Base-by-base conservation (phyloP, 2,888 invertebrate species). In the Plebejus argus region DNA sequence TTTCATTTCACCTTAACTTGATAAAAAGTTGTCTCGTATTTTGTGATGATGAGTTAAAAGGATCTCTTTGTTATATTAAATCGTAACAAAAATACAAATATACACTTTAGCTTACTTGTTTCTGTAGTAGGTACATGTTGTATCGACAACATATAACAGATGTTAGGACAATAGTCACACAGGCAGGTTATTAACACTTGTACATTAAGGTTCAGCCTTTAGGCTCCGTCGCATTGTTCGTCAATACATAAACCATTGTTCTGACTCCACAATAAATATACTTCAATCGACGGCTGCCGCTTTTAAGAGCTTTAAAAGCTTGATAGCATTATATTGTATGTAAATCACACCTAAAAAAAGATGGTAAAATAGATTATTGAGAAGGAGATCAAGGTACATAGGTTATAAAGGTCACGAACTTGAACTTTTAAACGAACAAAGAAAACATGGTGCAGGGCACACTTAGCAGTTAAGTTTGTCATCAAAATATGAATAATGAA, bases 161-260 rank as follows among this genome's bases (percentile, higher is more conserved):
- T 23, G 61, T 12, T 4, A 61, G 23, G 61, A 23, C 61, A 61
- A 61, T 61, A 12, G 61, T 23, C 12, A 10, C 4, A 20, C 58
- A 61, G 61, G 10, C 23, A 88, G 90, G 90, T 90, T 91, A 89
- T 91, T 90, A 90, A 88, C 91, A 88, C 90, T 88, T 86, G 87
- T 89, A 45, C 39, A 10, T 88, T 89, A 88, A 87, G 90, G 87
- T 86, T 83, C 80, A 82, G 83, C 80, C 86, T 20, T 23, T 20
- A 45, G 72, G 72, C 72, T 72, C 45, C 49, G 72, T 72, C 45
- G 39, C 72, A 72, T 72, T 72, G 72, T 72, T 72, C 23, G 45
- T 61, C 23, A 10, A 61, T 23, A 10, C 61, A 61, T 10, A 61
- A 61, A 23, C 12, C 61, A 61, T 61, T 61, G 61, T 61, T 61